Evolutionary conservation across 2,888 invertebrate genomes (phyloP).

Genomic region (Dryobota labecula): DNA sequence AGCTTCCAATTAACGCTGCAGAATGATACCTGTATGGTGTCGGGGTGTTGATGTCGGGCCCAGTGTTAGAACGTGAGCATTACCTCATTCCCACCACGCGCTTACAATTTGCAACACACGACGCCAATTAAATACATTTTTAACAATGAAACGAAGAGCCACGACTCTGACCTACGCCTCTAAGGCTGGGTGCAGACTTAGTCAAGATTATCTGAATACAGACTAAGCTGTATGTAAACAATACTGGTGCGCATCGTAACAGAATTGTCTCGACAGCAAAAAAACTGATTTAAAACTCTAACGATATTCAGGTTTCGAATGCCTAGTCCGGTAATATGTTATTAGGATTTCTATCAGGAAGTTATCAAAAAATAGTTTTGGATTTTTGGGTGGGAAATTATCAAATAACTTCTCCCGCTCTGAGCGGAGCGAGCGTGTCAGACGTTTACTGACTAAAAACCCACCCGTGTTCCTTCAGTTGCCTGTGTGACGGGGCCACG

Average conservation of each 20-base stretch:
- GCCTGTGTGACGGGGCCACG: too few species aligned
- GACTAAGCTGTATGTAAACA: not conserved
- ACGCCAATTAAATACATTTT: conserved; percentile 77
- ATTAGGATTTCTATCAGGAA: not conserved
- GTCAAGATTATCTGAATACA: not conserved
- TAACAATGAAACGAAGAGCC: conserved; percentile 66
- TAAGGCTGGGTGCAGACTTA: conserved; percentile 15
- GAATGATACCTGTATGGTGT: conserved; percentile 39
- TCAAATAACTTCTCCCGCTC: too few species aligned
- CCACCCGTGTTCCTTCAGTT: too few species aligned
- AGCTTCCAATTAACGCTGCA: conserved; percentile 57
- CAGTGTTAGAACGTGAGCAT: conserved; percentile 70
- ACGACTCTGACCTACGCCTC: conserved; percentile 61
- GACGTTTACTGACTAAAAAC: too few species aligned
- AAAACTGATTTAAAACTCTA: not conserved
- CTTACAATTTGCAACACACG: conserved; percentile 75
- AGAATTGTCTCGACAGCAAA: not conserved
- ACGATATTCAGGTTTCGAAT: not conserved
- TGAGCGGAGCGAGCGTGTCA: too few species aligned
- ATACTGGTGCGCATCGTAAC: not conserved
- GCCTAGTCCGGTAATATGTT: not conserved
- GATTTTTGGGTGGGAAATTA: too few species aligned
- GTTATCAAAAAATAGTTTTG: not conserved
- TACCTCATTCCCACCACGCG: conserved; percentile 65
- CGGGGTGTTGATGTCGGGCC: conserved; percentile 15